phyloP scores from a whole-genome alignment of 2,888 invertebrate species.

The Lampropteryx suffumata region DNA sequence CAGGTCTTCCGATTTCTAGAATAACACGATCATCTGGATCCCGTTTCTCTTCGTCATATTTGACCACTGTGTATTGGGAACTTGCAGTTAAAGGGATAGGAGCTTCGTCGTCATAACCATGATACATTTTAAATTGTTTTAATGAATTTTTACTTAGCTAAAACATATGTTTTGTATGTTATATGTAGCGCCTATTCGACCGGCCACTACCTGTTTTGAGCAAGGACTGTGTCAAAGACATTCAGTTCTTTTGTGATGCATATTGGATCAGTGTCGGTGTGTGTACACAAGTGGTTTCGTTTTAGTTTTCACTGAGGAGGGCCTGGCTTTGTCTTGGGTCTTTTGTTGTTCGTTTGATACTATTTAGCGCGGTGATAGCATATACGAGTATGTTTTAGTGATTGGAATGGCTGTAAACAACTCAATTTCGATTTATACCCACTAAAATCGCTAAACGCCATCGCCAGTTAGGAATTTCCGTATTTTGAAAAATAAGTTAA shows the following conservation, averaged over 20 bases:
- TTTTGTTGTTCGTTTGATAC: slow-evolving; percentile 51
- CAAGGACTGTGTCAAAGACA: slow-evolving; percentile 71
- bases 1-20: slow-evolving; percentile 76
- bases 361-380: slow-evolving; percentile 8
- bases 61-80: slow-evolving; percentile 59
- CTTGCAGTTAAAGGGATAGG: slow-evolving; percentile 68
- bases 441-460: too few relatives aligned
- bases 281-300: slow-evolving; percentile 78
- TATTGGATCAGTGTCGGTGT: slow-evolving; percentile 76
- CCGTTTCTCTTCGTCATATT: slow-evolving; percentile 66
- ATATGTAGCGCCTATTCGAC: slow-evolving; percentile 38
- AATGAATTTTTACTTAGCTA: not conserved
- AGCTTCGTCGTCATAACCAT: slow-evolving; percentile 64
- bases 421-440: too few relatives aligned
- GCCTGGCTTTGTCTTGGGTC: slow-evolving; percentile 49
- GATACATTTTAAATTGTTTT: slow-evolving; percentile 54
- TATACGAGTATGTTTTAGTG: not conserved
- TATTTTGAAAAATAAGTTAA: too few relatives aligned
- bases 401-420: not conserved
- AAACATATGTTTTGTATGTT: slow-evolving; percentile 11
- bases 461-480: too few relatives aligned
- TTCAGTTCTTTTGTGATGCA: slow-evolving; percentile 74
- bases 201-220: slow-evolving; percentile 52
- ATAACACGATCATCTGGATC: slow-evolving; percentile 71
- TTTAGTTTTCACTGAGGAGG: slow-evolving; percentile 60